Percentiles rank a stretch among this genome's conserved stretches.
phyloP scores from a whole-genome alignment of 1,140 invertebrate species.

The Ridgeia piscesae region DNA sequence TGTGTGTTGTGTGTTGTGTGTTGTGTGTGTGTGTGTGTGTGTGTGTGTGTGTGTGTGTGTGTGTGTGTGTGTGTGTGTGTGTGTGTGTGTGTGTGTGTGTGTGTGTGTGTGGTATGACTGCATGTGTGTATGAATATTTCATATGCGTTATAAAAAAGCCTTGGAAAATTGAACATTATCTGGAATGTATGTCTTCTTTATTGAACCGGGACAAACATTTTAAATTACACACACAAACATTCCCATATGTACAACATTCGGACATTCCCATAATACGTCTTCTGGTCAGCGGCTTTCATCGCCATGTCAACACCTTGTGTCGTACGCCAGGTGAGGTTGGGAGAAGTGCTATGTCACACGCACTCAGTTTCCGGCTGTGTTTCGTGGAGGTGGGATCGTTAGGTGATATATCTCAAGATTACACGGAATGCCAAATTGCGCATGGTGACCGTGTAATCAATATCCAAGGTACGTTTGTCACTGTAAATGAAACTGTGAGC shows the following conservation, averaged over 20 bases:
- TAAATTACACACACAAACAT: background rate
- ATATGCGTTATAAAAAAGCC: background rate
- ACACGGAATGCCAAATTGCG: background rate
- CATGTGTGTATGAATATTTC: background rate
- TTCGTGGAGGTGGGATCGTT: background rate
- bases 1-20: too few relatives aligned
- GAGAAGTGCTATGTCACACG: too few relatives aligned
- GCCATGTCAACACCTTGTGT: background rate
- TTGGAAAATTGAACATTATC: background rate
- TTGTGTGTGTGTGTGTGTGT: background rate
- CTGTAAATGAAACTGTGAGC: too few relatives aligned
- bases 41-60: too few relatives aligned
- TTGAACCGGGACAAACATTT: constrained; percentile 5
- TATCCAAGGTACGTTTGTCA: too few relatives aligned
- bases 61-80: background rate
- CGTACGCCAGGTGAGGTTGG: background rate
- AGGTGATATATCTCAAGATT: background rate
- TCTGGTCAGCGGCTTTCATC: background rate
- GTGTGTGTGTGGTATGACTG: background rate
- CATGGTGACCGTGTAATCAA: too few relatives aligned
- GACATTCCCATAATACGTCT: background rate
- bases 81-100: background rate
- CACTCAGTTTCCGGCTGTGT: background rate
- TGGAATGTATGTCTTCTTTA: background rate
- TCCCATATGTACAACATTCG: background rate